phyloP scores from a whole-genome alignment of 1,140 invertebrate genomes.

The Araneus ventricosus region DNA sequence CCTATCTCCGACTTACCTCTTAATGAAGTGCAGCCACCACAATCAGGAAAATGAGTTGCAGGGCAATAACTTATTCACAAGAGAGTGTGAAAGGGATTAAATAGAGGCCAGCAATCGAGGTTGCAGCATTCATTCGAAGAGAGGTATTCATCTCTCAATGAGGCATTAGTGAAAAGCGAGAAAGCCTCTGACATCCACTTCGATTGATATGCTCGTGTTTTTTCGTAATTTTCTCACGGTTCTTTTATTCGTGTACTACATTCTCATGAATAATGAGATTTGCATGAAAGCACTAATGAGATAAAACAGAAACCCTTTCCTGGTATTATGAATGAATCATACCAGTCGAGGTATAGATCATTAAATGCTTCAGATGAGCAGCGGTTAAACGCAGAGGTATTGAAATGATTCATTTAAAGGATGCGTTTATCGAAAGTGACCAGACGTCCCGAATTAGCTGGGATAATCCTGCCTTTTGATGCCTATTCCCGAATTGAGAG shows the following conservation, averaged over 20 bases:
- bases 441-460: too few relatives aligned
- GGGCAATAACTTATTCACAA: constrained; percentile 15
- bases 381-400: too few relatives aligned
- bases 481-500: too few relatives aligned
- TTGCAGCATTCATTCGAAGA: not conserved
- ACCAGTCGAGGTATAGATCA: too few relatives aligned
- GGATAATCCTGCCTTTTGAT: too few relatives aligned
- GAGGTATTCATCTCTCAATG: not conserved
- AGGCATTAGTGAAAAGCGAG: constrained; percentile 1
- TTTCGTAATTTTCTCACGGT: not conserved
- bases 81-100: not conserved
- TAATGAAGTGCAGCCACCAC: not conserved
- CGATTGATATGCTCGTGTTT: not conserved
- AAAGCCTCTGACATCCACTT: not conserved
- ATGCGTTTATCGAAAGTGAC: too few relatives aligned
- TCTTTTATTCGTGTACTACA: not conserved
- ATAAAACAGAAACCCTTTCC: not conserved
- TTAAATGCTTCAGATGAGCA: too few relatives aligned
- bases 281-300: not conserved
- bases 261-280: not conserved
- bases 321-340: too few relatives aligned
- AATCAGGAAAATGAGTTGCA: not conserved
- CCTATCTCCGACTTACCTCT: not conserved
- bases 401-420: too few relatives aligned
- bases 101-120: constrained; percentile 1